These are phyloP conservation scores for Trypoxylon attenuatum DNA, from an alignment of 2,888 invertebrate species.

Conservation along the genomic window DNA sequence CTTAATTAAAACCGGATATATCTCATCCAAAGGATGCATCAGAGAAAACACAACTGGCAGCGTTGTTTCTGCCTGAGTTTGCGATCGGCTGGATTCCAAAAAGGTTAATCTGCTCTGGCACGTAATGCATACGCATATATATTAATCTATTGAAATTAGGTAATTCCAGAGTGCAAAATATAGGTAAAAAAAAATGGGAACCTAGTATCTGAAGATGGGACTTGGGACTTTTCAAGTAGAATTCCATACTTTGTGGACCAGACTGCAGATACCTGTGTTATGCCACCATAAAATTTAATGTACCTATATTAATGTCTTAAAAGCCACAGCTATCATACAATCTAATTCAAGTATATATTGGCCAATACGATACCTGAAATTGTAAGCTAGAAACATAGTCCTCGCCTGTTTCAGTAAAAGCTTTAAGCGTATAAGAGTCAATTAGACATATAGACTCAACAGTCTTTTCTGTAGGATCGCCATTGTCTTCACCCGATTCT, in stretches of 20 bases:
- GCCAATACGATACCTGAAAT: conserved; percentile 75
- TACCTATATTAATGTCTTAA: background rate
- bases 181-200: conserved; percentile 26
- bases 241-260: conserved; percentile 93
- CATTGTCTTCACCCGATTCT: conserved; percentile 75
- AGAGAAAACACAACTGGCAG: conserved; percentile 90
- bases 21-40: conserved; percentile 93
- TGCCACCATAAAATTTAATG: background rate
- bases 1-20: conserved; percentile 87
- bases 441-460: conserved; percentile 84
- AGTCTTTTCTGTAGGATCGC: conserved; percentile 75
- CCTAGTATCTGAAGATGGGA: conserved; percentile 53
- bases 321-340: conserved; percentile 1
- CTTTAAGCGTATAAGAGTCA: conserved; percentile 85
- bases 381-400: conserved; percentile 89
- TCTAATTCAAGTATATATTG: background rate
- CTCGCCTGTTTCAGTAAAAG: conserved; percentile 87
- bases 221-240: conserved; percentile 82
- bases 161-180: too few species aligned
- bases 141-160: too few species aligned
- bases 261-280: conserved; percentile 81
- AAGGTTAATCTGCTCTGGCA: conserved; percentile 63
- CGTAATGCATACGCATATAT: too few species aligned
- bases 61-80: conserved; percentile 56
- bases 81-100: conserved; percentile 63